Conservation (phyloP, 2,888 invertebrate species). For the Metallyticus violacea region DNA sequence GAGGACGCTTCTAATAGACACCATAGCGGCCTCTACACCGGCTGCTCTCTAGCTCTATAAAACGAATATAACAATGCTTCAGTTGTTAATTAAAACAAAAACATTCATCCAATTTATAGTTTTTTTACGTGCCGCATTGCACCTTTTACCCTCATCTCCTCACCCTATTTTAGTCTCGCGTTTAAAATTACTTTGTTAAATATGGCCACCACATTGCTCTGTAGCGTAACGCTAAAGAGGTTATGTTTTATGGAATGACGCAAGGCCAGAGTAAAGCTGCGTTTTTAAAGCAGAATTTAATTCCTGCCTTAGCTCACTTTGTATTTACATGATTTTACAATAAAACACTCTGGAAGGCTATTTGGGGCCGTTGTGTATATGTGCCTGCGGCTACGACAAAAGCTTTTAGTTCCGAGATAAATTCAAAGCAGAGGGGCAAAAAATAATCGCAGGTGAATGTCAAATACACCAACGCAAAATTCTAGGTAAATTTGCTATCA, state of each 20-base stretch:
- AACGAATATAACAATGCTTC: background rate
- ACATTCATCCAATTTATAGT: background rate
- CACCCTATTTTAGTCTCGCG: too few species aligned
- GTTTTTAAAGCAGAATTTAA: background rate
- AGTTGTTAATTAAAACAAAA: background rate
- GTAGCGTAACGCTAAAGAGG: background rate
- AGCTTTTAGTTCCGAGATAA: background rate
- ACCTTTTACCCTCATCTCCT: too few species aligned
- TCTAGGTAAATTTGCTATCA: too few species aligned
- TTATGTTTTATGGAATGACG: too few species aligned
- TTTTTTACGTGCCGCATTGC: background rate
- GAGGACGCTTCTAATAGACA: too few species aligned
- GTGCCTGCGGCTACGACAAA: background rate
- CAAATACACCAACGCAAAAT: too few species aligned
- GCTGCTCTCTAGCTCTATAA: background rate
- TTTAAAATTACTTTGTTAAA: background rate
- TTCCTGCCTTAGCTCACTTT: background rate
- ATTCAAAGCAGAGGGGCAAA: too few species aligned
- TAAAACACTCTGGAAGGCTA: background rate
- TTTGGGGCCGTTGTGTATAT: too few species aligned
- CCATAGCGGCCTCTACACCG: background rate
- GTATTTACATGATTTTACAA: background rate
- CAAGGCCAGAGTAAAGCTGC: background rate
- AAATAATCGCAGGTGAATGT: too few species aligned
- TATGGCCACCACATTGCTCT: background rate